Base-by-base conservation (phyloP, 2,113 vertebrate genomes). In the Elaphurus davidianus region DNA sequence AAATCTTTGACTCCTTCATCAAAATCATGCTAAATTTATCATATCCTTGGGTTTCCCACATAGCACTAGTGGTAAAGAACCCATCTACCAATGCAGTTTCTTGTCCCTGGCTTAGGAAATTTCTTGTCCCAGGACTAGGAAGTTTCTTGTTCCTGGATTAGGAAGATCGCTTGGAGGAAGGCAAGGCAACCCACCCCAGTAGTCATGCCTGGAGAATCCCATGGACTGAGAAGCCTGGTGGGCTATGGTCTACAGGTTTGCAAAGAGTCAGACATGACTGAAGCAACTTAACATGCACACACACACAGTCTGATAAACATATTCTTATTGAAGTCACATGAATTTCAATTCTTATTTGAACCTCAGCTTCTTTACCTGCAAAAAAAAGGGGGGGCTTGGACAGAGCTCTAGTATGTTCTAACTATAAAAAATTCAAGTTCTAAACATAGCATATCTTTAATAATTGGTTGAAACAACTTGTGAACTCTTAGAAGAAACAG, bases 271-370 rank as follows among this genome's bases (percentile, higher is more conserved):
- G 19, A 71, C n/a, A 71, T 5, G 1, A 71, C 67, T 71, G 67
- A 71, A 71, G n/a, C 2, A 21, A 71, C 10, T 40, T 71, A 71
- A 71, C 19, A 23, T 71, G 67, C 67, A 71, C n/a, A 40, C 19
- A 40, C 19, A 71, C 10, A 71, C 19, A 43, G 40, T 92, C 27
- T 93, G 81, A 55, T 9, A 59, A 23, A 87, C 21, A 67, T 87
- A 85, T 23, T 21, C 79, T 89, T 87, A 78, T 21, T 59, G 55
- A 89, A 50, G 28, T 45, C 40, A 87, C 54, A 57, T 52, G 33
- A 54, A 92, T 87, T 94, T 96, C 28, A 62, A 25, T 89, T 91
- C 90, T 3, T 83, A 50, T 90, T 87, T 71, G 33, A 84, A 97
- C 16, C n/a, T 94, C 55, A 92, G 50, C 64, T 85, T 89, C n/a